A percentile compares a stretch with the other conserved stretches of the same genome.
Conservation (phyloP, 2,113 vertebrate species). For the Chroicocephalus ridibundus region DNA sequence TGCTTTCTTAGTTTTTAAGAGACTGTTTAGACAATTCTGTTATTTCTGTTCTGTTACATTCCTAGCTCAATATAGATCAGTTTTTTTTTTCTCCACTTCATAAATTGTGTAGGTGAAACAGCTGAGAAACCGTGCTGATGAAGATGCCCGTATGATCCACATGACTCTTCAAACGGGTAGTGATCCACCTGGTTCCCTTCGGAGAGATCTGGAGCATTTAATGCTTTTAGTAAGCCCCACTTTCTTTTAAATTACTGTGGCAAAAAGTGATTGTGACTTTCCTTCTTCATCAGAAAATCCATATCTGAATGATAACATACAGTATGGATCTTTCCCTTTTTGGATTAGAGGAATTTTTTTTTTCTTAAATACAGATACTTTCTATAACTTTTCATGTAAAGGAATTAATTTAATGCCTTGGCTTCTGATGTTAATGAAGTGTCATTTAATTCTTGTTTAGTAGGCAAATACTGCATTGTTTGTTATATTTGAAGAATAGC, state of each 20-base stretch:
- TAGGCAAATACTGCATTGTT: neutral
- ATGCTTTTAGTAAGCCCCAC: conserved; percentile 86
- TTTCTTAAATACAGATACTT: neutral
- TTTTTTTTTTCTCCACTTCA: neutral
- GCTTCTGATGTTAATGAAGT: neutral
- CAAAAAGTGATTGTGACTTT: neutral
- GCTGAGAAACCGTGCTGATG: conserved; percentile 93
- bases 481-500: neutral
- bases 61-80: neutral
- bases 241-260: neutral
- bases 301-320: neutral
- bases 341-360: neutral
- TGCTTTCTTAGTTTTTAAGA: neutral
- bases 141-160: conserved; percentile 94
- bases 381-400: neutral
- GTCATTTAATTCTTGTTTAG: neutral
- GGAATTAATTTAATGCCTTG: neutral
- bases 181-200: conserved; percentile 86
- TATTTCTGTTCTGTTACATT: neutral
- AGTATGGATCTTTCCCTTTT: neutral
- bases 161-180: conserved; percentile 96
- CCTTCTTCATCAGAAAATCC: neutral
- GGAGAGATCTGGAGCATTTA: conserved; percentile 92
- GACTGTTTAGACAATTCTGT: neutral
- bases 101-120: conserved; percentile 88